Evolutionary conservation across 2,797 vertebrate species (phyloP).

Genomic region (Arctocebus calabarensis): DNA sequence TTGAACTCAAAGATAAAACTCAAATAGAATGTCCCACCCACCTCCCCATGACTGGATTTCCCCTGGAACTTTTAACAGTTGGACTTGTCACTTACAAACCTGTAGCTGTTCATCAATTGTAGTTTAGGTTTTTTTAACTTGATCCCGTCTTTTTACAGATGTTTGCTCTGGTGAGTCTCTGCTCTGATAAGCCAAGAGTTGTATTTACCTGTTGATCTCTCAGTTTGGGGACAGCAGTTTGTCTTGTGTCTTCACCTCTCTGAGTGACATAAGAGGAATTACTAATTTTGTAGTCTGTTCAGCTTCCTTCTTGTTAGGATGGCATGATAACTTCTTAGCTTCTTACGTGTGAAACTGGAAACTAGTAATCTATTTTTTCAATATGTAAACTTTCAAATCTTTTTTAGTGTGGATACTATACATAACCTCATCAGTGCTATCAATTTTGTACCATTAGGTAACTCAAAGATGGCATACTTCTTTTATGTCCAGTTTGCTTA

Average conservation of each 20-base stretch:
- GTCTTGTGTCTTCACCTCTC: background rate
- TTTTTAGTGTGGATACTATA: background rate
- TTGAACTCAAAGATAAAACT: background rate
- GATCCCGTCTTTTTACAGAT: background rate
- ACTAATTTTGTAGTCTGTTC: background rate
- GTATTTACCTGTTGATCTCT: background rate
- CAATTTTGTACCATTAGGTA: conserved; percentile 28
- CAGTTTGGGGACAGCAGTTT: background rate
- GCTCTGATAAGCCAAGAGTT: background rate
- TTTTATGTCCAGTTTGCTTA: conserved; percentile 54
- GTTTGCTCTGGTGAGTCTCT: background rate
- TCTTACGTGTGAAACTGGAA: background rate
- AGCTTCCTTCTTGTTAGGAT: background rate
- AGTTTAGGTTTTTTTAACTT: background rate
- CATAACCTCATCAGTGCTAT: background rate
- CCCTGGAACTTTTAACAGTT: background rate
- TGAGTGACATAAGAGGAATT: background rate
- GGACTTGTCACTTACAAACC: background rate
- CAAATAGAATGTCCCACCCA: background rate
- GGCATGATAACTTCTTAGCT: background rate
- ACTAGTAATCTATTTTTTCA: background rate
- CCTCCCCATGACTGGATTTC: background rate
- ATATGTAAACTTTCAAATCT: background rate
- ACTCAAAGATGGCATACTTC: conserved; percentile 40
- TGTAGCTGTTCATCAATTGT: background rate